phyloP scores from a whole-genome alignment of 2,888 invertebrate genomes.

The Scaptodrosophila latifasciaeformis region DNA sequence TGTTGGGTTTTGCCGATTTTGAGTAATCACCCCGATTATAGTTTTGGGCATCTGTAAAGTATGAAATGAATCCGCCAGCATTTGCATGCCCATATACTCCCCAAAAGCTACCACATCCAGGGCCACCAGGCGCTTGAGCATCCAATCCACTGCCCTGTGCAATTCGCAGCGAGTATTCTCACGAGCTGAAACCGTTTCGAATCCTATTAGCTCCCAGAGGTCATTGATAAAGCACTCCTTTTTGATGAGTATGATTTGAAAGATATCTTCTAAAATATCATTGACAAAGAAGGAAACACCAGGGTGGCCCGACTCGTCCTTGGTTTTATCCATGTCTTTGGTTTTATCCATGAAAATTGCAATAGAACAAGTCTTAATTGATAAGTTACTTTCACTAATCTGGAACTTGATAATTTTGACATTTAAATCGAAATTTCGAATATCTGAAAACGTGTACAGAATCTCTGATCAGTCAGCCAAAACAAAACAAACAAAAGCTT shows the following conservation, averaged over 20 bases:
- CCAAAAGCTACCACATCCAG: conserved; percentile 37
- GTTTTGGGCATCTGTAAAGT: conserved; percentile 33
- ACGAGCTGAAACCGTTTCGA: conserved; percentile 26
- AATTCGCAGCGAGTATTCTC: conserved; percentile 18
- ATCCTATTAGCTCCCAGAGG: conserved; percentile 32
- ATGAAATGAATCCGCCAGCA: conserved; percentile 21
- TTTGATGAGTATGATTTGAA: conserved; percentile 30
- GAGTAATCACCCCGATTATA: conserved; percentile 26
- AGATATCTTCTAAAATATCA: too few relatives aligned
- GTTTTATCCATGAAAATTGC: too few relatives aligned
- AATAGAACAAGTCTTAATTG: too few relatives aligned
- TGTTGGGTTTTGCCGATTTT: conserved; percentile 21
- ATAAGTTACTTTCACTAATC: too few relatives aligned
- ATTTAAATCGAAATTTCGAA: too few relatives aligned
- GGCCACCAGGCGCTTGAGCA: conserved; percentile 26
- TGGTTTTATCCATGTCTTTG: too few relatives aligned
- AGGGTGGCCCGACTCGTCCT: too few relatives aligned
- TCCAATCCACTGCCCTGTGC: conserved; percentile 28
- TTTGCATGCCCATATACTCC: conserved; percentile 36
- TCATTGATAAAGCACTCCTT: conserved; percentile 36
- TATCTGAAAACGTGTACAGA: too few relatives aligned
- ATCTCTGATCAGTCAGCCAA: too few relatives aligned
- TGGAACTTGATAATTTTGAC: too few relatives aligned
- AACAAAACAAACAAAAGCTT: too few relatives aligned
- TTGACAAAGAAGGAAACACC: too few relatives aligned